A percentile compares a stretch with the other conserved stretches of the same genome.
Conservation (phyloP, 2,888 invertebrate species). For the Eupithecia tripunctaria region DNA sequence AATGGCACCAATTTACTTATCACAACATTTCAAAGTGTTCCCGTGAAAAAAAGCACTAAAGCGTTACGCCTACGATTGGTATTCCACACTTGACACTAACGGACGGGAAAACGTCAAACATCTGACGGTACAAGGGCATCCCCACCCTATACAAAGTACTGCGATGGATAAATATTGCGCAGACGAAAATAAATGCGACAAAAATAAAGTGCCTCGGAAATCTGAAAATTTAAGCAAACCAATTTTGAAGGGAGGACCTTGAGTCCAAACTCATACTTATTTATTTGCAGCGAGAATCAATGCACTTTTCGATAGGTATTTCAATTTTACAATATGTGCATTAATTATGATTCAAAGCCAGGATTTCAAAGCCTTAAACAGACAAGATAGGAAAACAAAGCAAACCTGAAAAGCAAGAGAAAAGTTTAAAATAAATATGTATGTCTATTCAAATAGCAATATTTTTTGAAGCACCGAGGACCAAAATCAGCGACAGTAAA, state of each 20-base stretch:
- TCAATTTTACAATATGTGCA: background rate
- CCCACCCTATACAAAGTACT: slow-evolving; percentile 5
- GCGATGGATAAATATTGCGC: background rate
- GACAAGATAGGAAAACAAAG: background rate
- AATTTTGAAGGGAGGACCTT: background rate
- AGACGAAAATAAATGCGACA: background rate
- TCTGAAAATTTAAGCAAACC: background rate
- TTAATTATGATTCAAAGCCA: background rate
- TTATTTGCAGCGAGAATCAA: no score
- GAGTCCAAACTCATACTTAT: background rate
- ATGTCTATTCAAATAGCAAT: background rate
- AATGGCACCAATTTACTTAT: slow-evolving; percentile 19
- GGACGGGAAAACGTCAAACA: slow-evolving; percentile 28
- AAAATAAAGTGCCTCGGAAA: background rate
- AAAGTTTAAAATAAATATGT: background rate
- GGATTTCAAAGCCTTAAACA: no score
- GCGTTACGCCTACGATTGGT: slow-evolving; percentile 28
- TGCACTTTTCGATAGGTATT: background rate
- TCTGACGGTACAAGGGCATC: slow-evolving; percentile 27
- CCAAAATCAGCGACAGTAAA: background rate
- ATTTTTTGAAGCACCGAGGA: background rate
- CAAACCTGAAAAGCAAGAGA: background rate
- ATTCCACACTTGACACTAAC: slow-evolving; percentile 21
- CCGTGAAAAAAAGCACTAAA: slow-evolving; percentile 23
- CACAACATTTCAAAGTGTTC: slow-evolving; percentile 25